These are phyloP conservation scores for Paralvinella palmiformis DNA, from an alignment of 1,140 invertebrate species.

Conservation along the genomic window DNA sequence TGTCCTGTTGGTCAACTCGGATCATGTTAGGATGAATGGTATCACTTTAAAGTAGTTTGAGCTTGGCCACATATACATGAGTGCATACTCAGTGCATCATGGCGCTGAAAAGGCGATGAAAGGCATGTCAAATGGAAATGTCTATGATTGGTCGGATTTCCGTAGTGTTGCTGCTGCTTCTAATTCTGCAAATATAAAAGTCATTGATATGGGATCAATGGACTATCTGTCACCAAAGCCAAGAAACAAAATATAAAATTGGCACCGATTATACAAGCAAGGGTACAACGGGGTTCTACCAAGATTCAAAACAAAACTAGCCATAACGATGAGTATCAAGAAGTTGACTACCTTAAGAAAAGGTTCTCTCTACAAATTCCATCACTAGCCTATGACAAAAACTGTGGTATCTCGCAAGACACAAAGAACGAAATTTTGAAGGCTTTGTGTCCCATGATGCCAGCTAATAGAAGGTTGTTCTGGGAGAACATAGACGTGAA, in stretches of 20 bases:
- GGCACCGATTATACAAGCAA: neutral
- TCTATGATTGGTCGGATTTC: slow-evolving; percentile 11
- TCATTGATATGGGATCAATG: slow-evolving; percentile 5
- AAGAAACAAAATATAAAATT: neutral
- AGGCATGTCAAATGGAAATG: slow-evolving; percentile 1
- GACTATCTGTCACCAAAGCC: neutral
- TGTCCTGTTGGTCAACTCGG: neutral
- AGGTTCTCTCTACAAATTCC: neutral
- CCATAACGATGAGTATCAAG: neutral
- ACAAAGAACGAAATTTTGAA: neutral
- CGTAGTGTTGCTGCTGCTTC: neutral
- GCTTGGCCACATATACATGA: slow-evolving; percentile 14
- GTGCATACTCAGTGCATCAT: slow-evolving; percentile 11
- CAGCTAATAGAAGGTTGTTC: neutral
- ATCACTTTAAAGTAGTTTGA: slow-evolving; percentile 12
- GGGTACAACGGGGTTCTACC: neutral
- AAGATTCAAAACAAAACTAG: neutral
- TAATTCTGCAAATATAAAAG: neutral
- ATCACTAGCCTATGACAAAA: neutral
- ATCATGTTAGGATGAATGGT: neutral
- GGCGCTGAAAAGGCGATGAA: slow-evolving; percentile 6
- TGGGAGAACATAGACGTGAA: neutral
- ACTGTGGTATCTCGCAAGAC: neutral
- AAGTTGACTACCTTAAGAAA: neutral
- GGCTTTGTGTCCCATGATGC: neutral